Percentiles rank a stretch among this genome's conserved stretches.
Conservation (phyloP, 2,797 vertebrate genomes). For the Neoniphon sammara region DNA sequence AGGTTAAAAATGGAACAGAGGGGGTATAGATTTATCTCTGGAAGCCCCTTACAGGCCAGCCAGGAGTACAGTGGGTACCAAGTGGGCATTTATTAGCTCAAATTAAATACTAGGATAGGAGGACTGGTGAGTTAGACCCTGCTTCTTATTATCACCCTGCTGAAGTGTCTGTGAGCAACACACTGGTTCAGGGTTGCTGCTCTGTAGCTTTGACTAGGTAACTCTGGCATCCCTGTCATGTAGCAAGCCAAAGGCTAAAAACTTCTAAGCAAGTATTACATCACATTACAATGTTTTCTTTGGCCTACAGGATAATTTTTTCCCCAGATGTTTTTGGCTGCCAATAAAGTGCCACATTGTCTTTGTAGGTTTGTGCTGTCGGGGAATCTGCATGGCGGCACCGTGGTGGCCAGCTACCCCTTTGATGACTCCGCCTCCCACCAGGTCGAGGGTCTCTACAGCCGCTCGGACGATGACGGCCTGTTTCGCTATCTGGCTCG, state of each 20-base stretch:
- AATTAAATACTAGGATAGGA: not conserved
- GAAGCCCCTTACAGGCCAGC: too few species aligned
- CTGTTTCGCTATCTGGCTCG: conserved; percentile 91
- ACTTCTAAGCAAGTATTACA: not conserved
- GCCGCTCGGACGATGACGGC: conserved; percentile 89
- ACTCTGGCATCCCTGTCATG: not conserved
- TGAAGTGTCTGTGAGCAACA: not conserved
- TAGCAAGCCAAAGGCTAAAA: not conserved
- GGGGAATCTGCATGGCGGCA: conserved; percentile 95
- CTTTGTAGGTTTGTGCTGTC: conserved; percentile 92
- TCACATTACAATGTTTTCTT: not conserved
- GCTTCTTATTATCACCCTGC: not conserved
- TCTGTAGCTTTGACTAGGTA: not conserved
- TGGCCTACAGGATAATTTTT: not conserved
- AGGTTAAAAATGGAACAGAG: too few species aligned
- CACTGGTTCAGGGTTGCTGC: not conserved
- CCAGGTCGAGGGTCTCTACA: conserved; percentile 83
- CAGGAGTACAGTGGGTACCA: not conserved
- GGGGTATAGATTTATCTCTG: too few species aligned
- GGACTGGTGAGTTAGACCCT: not conserved
- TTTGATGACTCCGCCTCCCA: conserved; percentile 92
- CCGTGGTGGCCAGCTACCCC: conserved; percentile 97
- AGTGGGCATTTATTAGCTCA: not conserved
- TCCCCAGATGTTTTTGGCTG: not conserved
- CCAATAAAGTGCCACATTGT: conserved; percentile 11